Evolutionary conservation across 2,888 invertebrate species (phyloP).

Genomic region (Strigamia transsilvanica): DNA sequence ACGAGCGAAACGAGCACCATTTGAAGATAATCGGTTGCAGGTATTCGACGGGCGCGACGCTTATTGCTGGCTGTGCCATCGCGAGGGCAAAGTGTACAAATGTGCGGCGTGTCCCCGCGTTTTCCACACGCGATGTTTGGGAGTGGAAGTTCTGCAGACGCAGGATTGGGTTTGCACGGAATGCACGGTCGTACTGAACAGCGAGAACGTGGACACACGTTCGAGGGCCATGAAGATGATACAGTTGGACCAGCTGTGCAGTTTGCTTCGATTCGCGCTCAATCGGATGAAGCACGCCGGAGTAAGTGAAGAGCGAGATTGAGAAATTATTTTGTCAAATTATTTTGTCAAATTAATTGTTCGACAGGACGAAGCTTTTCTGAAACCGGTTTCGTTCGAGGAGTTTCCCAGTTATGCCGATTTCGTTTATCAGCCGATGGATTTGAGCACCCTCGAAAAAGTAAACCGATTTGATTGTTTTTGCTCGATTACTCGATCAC

Average conservation of each 20-base stretch:
- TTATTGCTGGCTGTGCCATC: slow-evolving; percentile 93
- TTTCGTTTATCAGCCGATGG: slow-evolving; percentile 88
- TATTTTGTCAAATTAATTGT: too few species aligned
- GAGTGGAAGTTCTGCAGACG: slow-evolving; percentile 59
- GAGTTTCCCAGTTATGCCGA: slow-evolving; percentile 80
- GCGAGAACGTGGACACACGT: slow-evolving; percentile 71
- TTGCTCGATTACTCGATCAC: too few species aligned
- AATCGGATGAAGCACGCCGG: slow-evolving; percentile 83
- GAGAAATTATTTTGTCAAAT: too few species aligned
- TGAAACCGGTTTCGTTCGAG: slow-evolving; percentile 75
- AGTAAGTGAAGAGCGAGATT: too few species aligned
- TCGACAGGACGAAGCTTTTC: slow-evolving; percentile 78
- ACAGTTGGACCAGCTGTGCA: slow-evolving; percentile 77
- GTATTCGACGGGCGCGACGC: slow-evolving; percentile 69
- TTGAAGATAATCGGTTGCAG: too few species aligned
- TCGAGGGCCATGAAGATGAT: slow-evolving; percentile 77
- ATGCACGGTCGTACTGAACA: slow-evolving; percentile 77
- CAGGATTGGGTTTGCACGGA: slow-evolving; percentile 87
- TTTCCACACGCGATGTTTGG: slow-evolving; percentile 80
- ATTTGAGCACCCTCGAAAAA: slow-evolving; percentile 75
- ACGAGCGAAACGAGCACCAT: too few species aligned
- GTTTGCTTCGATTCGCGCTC: slow-evolving; percentile 79
- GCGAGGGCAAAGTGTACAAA: slow-evolving; percentile 68
- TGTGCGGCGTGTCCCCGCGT: slow-evolving; percentile 87
- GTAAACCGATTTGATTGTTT: slow-evolving; percentile 57